Evolutionary conservation across 2,113 vertebrate species (phyloP).

Genomic region (Hiodon alosoides): DNA sequence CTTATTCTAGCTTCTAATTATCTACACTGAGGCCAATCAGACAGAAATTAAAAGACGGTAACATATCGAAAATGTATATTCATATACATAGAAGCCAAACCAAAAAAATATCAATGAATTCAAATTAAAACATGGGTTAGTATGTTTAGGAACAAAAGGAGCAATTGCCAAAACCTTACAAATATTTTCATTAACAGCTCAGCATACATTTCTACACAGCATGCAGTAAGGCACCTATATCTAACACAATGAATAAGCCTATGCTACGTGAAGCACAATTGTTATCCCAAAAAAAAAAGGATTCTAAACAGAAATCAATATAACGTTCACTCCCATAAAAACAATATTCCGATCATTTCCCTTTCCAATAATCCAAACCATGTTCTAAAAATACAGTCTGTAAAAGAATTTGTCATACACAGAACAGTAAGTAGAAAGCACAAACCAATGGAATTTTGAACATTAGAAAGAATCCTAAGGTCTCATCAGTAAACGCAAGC

Average conservation of each 20-base stretch:
- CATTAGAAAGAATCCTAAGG: conserved; percentile 30
- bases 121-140: conserved; percentile 67
- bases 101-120: conserved; percentile 47
- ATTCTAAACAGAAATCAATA: conserved; percentile 53
- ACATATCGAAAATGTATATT: conserved; percentile 62
- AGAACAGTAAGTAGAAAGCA: conserved; percentile 62
- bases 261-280: conserved; percentile 70
- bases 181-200: conserved; percentile 58
- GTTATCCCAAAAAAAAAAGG: conserved; percentile 46
- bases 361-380: conserved; percentile 65
- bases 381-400: conserved; percentile 73
- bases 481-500: conserved; percentile 50
- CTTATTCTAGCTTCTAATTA: conserved; percentile 42
- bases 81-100: conserved; percentile 64
- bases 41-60: conserved; percentile 56
- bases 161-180: conserved; percentile 53
- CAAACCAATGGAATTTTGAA: conserved; percentile 50
- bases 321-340: conserved; percentile 66
- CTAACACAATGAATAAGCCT: conserved; percentile 74
- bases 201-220: conserved; percentile 71
- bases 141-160: conserved; percentile 58
- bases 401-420: conserved; percentile 65
- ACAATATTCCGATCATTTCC: conserved; percentile 57
- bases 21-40: conserved; percentile 58
- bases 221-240: conserved; percentile 76